Percentiles rank a stretch among this genome's conserved stretches.
phyloP scores from a whole-genome alignment of 2,113 vertebrate species.

The Tiliqua scincoides region DNA sequence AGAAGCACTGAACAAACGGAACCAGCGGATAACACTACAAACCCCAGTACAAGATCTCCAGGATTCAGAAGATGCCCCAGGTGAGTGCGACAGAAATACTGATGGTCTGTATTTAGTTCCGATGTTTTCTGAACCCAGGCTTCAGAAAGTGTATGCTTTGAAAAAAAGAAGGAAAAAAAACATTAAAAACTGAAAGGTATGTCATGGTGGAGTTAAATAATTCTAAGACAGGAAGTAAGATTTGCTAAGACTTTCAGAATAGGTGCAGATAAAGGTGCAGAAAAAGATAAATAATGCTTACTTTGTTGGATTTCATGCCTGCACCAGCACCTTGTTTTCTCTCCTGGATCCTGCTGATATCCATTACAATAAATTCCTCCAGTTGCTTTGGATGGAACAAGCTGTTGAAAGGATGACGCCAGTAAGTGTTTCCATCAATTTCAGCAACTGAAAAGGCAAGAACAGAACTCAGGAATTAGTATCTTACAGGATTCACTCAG shows the following conservation, averaged over 20 bases:
- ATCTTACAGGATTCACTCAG: conserved; percentile 21
- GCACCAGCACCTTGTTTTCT: conserved; percentile 86
- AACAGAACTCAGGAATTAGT: neutral
- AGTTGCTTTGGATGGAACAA: conserved; percentile 90
- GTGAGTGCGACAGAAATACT: conserved; percentile 95
- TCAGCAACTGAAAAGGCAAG: conserved; percentile 85
- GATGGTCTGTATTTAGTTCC: conserved; percentile 90
- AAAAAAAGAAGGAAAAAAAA: conserved; percentile 47
- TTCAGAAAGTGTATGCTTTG: conserved; percentile 91
- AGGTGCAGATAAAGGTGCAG: too few relatives aligned
- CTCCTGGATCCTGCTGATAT: conserved; percentile 82
- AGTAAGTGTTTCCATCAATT: conserved; percentile 90
- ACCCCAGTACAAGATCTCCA: conserved; percentile 95
- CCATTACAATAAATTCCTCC: conserved; percentile 96
- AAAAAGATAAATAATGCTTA: conserved; percentile 46
- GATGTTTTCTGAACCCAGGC: conserved; percentile 97
- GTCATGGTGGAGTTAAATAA: neutral
- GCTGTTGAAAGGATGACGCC: conserved; percentile 92
- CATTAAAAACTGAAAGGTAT: neutral
- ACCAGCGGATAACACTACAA: conserved; percentile 58
- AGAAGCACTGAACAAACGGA: neutral
- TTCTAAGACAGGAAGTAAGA: neutral
- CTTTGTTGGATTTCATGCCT: conserved; percentile 90
- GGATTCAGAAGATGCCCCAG: conserved; percentile 95
- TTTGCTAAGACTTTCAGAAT: rapidly evolving